Evolutionary conservation across 2,113 vertebrate genomes (phyloP).

Genomic region (Myiopsitta monachus): DNA sequence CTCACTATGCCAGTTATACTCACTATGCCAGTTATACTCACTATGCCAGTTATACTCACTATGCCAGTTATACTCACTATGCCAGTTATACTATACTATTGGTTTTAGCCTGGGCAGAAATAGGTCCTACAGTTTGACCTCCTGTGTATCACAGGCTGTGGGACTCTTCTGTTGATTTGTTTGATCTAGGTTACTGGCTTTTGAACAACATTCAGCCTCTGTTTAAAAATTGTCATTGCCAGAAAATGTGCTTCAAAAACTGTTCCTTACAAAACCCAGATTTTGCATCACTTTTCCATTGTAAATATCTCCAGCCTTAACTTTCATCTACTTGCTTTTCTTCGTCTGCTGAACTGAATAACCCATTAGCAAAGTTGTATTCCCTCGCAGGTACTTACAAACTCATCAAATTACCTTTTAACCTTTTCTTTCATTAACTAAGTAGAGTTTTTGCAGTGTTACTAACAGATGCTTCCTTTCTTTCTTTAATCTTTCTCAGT

Average conservation of each 20-base stretch:
- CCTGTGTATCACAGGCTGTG: not conserved
- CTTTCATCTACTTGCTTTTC: not conserved
- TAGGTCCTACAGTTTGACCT: not conserved
- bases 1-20: too few species aligned
- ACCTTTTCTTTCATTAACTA: slow-evolving; percentile 28
- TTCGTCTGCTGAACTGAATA: not conserved
- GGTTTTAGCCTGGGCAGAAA: not conserved
- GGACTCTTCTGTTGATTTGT: not conserved
- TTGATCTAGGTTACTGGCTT: not conserved
- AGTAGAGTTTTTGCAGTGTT: not conserved
- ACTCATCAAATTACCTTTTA: not conserved
- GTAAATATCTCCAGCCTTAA: not conserved
- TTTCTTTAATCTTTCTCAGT: not conserved
- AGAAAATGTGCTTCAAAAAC: not conserved
- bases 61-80: not conserved
- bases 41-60: not conserved
- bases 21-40: not conserved
- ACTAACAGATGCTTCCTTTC: not conserved
- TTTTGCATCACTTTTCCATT: not conserved
- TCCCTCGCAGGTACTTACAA: not conserved
- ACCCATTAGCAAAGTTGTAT: not conserved
- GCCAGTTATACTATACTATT: not conserved
- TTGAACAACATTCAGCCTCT: not conserved
- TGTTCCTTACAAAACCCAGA: not conserved
- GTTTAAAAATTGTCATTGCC: not conserved